These are phyloP conservation scores for Sitobion miscanthi DNA, from an alignment of 1,140 invertebrate genomes.

Conservation along the genomic window DNA sequence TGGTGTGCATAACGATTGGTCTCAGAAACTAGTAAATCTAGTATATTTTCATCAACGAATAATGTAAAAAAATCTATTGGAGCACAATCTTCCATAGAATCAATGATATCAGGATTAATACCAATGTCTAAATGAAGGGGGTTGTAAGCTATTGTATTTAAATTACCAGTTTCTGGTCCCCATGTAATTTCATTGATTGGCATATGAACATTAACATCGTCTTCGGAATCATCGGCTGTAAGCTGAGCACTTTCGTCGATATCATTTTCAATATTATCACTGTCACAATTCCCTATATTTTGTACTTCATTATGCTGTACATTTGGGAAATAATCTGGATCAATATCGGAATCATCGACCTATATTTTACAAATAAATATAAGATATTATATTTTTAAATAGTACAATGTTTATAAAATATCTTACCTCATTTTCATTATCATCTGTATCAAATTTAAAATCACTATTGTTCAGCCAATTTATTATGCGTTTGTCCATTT, in stretches of 20 bases:
- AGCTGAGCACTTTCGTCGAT: neutral
- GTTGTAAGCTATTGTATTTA: no score
- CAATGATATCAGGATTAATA: no score
- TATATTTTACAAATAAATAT: slow-evolving; percentile 27
- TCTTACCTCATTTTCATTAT: neutral
- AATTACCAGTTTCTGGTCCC: no score
- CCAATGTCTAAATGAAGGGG: no score
- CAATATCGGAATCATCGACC: neutral
- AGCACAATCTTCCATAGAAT: no score
- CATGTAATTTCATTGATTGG: neutral
- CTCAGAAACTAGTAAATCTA: no score
- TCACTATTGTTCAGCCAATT: neutral
- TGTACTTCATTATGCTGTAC: neutral
- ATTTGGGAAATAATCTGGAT: slow-evolving; percentile 16
- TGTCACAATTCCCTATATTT: neutral
- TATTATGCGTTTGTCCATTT: neutral
- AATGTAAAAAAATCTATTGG: no score
- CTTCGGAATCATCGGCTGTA: neutral
- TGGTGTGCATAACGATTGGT: no score
- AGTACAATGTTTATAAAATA: neutral
- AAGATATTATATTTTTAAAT: neutral
- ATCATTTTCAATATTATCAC: neutral
- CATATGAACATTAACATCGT: neutral
- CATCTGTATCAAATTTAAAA: neutral
- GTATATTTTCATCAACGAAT: no score